phyloP scores from a whole-genome alignment of 1,140 invertebrate species.

The Aricia agestis region DNA sequence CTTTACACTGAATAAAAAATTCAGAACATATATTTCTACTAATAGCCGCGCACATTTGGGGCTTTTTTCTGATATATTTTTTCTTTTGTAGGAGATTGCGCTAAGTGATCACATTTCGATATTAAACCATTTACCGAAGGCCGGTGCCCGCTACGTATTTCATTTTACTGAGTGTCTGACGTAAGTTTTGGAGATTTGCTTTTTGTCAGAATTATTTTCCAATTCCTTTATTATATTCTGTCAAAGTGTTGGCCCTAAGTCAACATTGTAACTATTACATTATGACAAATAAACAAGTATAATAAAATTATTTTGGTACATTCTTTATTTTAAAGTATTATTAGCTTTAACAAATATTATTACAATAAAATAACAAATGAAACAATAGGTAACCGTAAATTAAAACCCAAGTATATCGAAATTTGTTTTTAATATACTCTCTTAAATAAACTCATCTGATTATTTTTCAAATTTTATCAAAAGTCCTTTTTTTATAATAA shows the following conservation, averaged over 20 bases:
- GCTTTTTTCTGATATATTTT: constrained; percentile 63
- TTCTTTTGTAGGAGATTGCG: constrained; percentile 75
- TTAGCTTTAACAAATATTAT: no score
- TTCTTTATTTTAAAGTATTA: no score
- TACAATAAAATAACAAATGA: no score
- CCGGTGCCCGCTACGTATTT: constrained; percentile 73
- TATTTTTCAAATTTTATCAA: no score
- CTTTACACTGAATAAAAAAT: constrained; percentile 54
- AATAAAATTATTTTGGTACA: no score
- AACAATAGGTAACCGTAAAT: no score
- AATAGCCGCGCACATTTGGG: constrained; percentile 69
- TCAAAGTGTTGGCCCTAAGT: constrained; percentile 33
- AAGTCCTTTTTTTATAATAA: not conserved
- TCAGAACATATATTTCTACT: constrained; percentile 66
- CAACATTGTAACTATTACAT: not conserved
- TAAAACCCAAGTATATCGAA: no score
- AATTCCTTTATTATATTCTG: constrained; percentile 66
- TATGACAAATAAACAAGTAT: no score
- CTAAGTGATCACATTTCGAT: constrained; percentile 77
- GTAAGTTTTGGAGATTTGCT: constrained; percentile 69
- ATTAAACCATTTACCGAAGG: constrained; percentile 74
- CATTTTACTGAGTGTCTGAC: constrained; percentile 75
- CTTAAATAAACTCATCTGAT: no score
- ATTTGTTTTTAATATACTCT: no score
- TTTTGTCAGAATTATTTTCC: constrained; percentile 71